phyloP scores from a whole-genome alignment of 2,888 invertebrate species.

The Abrostola triplasia region DNA sequence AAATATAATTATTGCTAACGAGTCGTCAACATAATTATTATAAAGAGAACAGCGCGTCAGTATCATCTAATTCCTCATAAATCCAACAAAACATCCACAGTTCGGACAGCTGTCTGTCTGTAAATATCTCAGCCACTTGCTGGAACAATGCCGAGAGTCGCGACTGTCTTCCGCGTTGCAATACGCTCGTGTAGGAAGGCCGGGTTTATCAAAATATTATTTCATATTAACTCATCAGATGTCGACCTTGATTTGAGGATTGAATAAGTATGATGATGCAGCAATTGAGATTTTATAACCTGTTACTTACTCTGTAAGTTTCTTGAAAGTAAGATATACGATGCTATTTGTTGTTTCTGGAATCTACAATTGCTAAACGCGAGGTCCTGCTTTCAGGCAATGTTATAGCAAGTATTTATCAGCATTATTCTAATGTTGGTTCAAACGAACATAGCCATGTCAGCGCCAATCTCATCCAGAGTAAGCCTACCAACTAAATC shows the following conservation, averaged over 20 bases:
- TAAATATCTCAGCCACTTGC: conserved; percentile 59
- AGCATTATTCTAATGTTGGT: too few species aligned
- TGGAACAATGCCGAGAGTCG: conserved; percentile 68
- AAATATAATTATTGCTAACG: background rate
- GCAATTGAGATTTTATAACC: background rate
- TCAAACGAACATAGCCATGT: too few species aligned
- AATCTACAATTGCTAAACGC: too few species aligned
- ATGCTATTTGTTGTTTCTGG: too few species aligned
- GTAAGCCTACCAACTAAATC: too few species aligned
- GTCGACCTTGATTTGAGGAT: conserved; percentile 13
- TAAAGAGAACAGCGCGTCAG: conserved; percentile 38
- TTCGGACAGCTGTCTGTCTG: conserved; percentile 59
- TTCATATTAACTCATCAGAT: conserved; percentile 33
- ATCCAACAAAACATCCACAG: conserved; percentile 37
- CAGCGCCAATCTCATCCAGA: too few species aligned
- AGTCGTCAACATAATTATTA: background rate
- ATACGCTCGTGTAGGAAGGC: conserved; percentile 45
- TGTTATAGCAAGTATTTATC: too few species aligned
- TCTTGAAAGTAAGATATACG: too few species aligned
- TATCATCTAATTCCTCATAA: conserved; percentile 38
- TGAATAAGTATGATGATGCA: conserved; percentile 3
- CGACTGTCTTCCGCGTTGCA: conserved; percentile 50
- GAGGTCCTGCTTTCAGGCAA: too few species aligned
- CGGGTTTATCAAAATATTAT: conserved; percentile 47
- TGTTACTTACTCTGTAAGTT: background rate